phyloP scores from a whole-genome alignment of 2,113 vertebrate species.

The Pluvianellus socialis region DNA sequence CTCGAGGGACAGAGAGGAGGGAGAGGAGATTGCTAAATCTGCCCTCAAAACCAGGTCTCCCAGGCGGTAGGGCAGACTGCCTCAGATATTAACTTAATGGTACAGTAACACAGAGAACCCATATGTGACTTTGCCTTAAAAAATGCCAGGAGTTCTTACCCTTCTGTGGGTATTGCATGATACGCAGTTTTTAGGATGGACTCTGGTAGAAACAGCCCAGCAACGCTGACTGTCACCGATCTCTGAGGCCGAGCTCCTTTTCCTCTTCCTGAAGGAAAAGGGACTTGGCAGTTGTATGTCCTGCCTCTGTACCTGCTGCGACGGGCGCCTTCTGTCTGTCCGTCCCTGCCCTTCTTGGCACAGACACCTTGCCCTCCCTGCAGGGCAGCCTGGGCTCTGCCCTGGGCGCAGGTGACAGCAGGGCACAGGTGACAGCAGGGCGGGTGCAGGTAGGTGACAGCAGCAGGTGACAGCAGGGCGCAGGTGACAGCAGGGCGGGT shows the following conservation, averaged over 20 bases:
- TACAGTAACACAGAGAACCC: background rate
- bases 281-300: background rate
- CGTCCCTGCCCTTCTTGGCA: background rate
- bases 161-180: background rate
- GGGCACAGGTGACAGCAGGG: no score
- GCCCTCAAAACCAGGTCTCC: background rate
- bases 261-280: background rate
- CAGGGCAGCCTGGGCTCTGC: background rate
- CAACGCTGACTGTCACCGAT: background rate
- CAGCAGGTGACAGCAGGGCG: no score
- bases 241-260: background rate
- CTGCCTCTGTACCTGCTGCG: background rate
- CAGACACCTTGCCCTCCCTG: background rate
- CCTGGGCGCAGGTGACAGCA: background rate
- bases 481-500: no score
- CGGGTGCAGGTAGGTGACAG: no score
- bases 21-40: background rate
- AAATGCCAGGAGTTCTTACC: background rate
- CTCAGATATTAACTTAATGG: background rate
- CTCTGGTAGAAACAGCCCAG: background rate
- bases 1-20: background rate
- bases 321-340: background rate
- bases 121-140: background rate
- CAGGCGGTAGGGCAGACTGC: background rate
- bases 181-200: fast-evolving